Percentiles rank a stretch among this genome's conserved stretches.
Evolutionary conservation across 1,140 invertebrate genomes (phyloP).

Genomic region (Holotrichia oblita): DNA sequence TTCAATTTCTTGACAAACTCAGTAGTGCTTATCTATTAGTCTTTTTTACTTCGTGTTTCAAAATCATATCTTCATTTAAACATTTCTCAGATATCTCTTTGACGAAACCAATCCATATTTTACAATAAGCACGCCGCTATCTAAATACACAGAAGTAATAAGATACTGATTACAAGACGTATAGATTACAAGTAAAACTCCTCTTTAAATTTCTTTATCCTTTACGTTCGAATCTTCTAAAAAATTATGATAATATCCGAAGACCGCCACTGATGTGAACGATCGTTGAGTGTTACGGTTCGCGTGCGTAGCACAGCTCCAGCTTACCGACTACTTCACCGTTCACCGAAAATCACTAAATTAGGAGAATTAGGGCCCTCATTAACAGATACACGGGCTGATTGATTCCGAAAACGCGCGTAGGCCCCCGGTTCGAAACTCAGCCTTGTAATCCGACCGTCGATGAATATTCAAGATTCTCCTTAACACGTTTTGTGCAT

Average conservation of each 20-base stretch:
- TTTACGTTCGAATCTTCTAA: neutral
- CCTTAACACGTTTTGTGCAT: conserved; percentile 49
- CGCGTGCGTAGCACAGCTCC: conserved; percentile 38
- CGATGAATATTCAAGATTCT: conserved; percentile 51
- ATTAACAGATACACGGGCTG: conserved; percentile 50
- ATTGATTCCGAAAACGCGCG: conserved; percentile 43
- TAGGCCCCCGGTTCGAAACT: conserved; percentile 40
- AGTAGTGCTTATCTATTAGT: too few species aligned
- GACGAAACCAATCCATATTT: too few species aligned
- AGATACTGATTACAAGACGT: neutral
- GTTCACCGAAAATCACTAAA: conserved; percentile 46
- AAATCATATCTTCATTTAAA: too few species aligned
- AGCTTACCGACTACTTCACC: conserved; percentile 36
- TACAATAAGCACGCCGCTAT: too few species aligned
- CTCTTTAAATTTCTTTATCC: neutral
- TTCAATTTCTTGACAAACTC: too few species aligned
- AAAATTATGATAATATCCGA: neutral
- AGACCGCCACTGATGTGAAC: conserved; percentile 3
- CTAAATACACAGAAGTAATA: too few species aligned
- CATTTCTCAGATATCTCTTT: too few species aligned
- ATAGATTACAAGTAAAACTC: neutral
- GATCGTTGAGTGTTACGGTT: neutral
- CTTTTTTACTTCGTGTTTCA: too few species aligned
- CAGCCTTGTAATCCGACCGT: conserved; percentile 6
- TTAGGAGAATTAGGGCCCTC: conserved; percentile 50